phyloP scores from a whole-genome alignment of 2,113 vertebrate genomes.

The Aptenodytes patagonicus region DNA sequence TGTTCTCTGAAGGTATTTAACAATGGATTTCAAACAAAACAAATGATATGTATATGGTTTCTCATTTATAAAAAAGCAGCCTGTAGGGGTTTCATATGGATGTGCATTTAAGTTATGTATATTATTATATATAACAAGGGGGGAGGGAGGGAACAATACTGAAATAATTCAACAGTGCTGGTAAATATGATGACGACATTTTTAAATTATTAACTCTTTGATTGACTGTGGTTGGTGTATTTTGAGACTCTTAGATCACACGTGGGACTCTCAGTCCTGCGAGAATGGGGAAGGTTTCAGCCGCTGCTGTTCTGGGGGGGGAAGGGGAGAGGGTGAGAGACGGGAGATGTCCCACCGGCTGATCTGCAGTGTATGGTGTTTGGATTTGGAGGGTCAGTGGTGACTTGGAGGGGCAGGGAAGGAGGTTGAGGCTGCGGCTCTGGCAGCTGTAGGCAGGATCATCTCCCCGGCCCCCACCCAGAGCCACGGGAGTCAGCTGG shows the following conservation, averaged over 20 bases:
- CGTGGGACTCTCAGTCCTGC: conserved; percentile 15
- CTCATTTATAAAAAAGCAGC: conserved; percentile 69
- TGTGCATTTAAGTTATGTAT: conserved; percentile 82
- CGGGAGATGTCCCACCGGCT: background rate
- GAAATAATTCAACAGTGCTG: conserved; percentile 73
- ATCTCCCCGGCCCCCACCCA: background rate
- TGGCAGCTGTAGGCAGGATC: background rate
- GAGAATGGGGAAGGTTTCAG: conserved; percentile 2
- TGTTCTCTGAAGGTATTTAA: conserved; percentile 64
- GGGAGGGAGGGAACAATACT: conserved; percentile 69
- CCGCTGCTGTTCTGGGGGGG: background rate
- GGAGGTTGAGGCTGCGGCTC: conserved; percentile 4
- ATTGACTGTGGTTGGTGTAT: conserved; percentile 73
- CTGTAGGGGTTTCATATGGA: conserved; percentile 74
- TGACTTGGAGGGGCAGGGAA: background rate
- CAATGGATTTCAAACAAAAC: conserved; percentile 55
- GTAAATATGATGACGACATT: conserved; percentile 65
- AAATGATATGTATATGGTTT: conserved; percentile 65
- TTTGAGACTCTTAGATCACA: conserved; percentile 66
- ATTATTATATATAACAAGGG: conserved; percentile 76
- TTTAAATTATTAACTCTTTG: conserved; percentile 70
- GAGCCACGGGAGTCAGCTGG: background rate
- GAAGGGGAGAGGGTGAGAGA: background rate
- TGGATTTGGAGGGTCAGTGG: conserved; percentile 51
- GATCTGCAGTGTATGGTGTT: conserved; percentile 29